Base-by-base conservation (phyloP, 2,113 vertebrate species). In the Corvus hawaiiensis region DNA sequence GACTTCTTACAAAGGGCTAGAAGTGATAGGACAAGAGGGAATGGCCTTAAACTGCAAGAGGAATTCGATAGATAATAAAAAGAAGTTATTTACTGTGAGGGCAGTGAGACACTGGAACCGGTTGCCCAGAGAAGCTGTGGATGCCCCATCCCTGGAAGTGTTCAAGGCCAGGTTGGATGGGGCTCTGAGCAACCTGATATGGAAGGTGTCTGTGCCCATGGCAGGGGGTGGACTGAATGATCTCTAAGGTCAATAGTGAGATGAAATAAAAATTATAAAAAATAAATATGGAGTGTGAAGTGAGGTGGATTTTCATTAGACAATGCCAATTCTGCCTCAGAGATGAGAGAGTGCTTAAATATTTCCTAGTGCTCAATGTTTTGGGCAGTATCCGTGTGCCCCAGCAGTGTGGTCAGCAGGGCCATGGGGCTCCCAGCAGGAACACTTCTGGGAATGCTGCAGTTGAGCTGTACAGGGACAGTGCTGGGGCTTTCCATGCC, bases 361-460 rank as follows among this genome's bases (percentile, higher is more conserved):
- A 48, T 59, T 58, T n/a, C 23, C 32, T 5, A 3, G 56, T 33
- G 43, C 26, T 56, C 3, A 2, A 2, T 1, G 0, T 18, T 51
- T 10, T 4, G 62, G 66, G 61, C 39, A 49, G 10, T 9, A 1
- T 0, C 22, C 1, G 1, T 1, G 32, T 48, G n/a, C 13, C 26
- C 21, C 30, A 11, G 37, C 41, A 4, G 16, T 1, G 37, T 13
- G 24, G 16, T 4, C 44, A n/a, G 61, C 1, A 4, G 48, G 52
- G 33, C 41, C 3, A 0, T 8, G 37, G 46, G 6, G 22, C 4
- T 62, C 3, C 2, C 0, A 4, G 54, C 87, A 43, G 62, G 22
- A 19, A 30, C 15, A 2, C 16, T 88, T 72, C 68, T n/a, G 76
- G 58, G 8, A 30, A 13, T 13, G 41, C 69, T 73, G 67, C 43